These are phyloP conservation scores for Falco concolor DNA, from an alignment of 2,797 vertebrate species.

Conservation along the genomic window DNA sequence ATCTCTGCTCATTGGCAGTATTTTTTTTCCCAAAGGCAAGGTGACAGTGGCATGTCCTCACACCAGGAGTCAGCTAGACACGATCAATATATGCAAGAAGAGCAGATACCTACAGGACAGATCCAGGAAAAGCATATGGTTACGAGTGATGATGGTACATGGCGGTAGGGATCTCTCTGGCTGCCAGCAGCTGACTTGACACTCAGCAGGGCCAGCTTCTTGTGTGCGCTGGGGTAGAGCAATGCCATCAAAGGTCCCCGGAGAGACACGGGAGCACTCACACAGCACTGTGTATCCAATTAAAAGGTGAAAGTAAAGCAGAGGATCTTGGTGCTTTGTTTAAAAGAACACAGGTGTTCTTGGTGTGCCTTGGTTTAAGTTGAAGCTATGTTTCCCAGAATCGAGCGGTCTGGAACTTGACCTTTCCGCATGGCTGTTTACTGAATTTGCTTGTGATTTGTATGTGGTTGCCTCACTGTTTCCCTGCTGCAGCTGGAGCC, in stretches of 20 bases:
- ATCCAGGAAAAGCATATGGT: not conserved
- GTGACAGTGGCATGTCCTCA: not conserved
- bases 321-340: not conserved
- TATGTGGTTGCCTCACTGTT: not conserved
- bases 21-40: not conserved
- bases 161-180: not conserved
- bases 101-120: not conserved
- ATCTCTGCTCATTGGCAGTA: not conserved
- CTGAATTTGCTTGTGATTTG: not conserved
- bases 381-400: not conserved
- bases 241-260: not conserved
- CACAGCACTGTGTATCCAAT: not conserved
- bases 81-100: not conserved
- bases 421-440: not conserved
- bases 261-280: not conserved
- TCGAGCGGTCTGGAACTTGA: not conserved
- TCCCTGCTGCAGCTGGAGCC: not conserved
- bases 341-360: not conserved
- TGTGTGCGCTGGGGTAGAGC: not conserved
- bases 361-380: not conserved
- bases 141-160: fast-evolving
- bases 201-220: not conserved
- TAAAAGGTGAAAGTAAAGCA: not conserved
- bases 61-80: not conserved
- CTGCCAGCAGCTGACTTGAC: not conserved